Evolutionary conservation across 2,888 invertebrate species (phyloP), one percentile per base, ranked within the genome.

Genomic region (Atherix ibis): DNA sequence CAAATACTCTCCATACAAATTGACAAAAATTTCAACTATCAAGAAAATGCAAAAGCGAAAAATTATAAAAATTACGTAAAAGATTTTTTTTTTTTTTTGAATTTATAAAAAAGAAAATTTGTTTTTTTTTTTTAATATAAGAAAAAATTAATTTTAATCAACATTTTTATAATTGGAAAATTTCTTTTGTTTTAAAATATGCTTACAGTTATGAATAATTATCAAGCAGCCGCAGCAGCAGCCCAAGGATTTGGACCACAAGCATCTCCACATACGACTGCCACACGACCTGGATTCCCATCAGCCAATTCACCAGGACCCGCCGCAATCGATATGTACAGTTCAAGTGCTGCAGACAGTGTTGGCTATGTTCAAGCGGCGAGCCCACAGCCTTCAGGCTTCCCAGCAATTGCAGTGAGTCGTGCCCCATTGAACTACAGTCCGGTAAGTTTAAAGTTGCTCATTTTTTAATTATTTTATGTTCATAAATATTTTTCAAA

Each of bases 291-390:
- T 49, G 83, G 79, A 34, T 89, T 89, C 67, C 87, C 88, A 37
- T 76, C 85, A 34, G 84, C 91, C 48, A 89, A 87, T 67, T 91
- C 91, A 52, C 92, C 92, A 39, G 76, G 89, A 49, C 76, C 89
- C 51, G n/a, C n/a, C n/a, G 73, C 80, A 54, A 83, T 92, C 54
- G 92, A 94, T 62, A 85, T 92, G 69, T 91, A 91, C 70, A 84
- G 79, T 64, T 82, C 85, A 53, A 85, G 80, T 51, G 72, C 69
- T 45, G 78, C 74, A 45, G 88, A 87, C 58, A 83, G 81, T 58
- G 82, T 84, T 48, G 87, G 89, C 59, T 94, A 92, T 66, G 89
- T 92, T 58, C 92, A 92, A 69, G 91, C 92, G 51, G 88, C 92
- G 51, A 91, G 89, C 67, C 92, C 94, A 53, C 94, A 94, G 66